Evolutionary conservation across 2,888 invertebrate species (phyloP).

Genomic region (Dasypogon diadema): DNA sequence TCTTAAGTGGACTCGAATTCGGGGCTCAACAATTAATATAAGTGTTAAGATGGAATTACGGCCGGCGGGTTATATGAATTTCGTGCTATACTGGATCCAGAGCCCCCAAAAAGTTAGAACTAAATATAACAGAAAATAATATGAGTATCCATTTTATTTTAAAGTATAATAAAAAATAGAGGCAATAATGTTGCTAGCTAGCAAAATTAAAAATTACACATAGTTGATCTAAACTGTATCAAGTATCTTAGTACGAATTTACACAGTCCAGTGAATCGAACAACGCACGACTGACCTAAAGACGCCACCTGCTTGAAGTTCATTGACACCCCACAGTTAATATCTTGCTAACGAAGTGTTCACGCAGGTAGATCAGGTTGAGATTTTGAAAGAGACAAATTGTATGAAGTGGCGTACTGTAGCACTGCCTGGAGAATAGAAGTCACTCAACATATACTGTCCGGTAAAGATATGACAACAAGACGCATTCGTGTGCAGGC

Average conservation of each 20-base stretch:
- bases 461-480: background rate
- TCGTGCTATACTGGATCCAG: too few relatives aligned
- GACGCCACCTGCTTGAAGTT: conserved; percentile 40
- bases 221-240: too few relatives aligned
- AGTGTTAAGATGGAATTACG: too few relatives aligned
- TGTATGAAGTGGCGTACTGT: background rate
- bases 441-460: background rate
- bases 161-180: too few relatives aligned
- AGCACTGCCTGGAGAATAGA: background rate
- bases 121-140: too few relatives aligned
- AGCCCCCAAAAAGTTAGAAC: too few relatives aligned
- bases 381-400: conserved; percentile 23
- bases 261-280: conserved; percentile 15
- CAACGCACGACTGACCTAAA: conserved; percentile 40
- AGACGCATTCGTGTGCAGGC: conserved; percentile 4
- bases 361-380: background rate
- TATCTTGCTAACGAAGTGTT: conserved; percentile 20
- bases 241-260: background rate
- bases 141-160: too few relatives aligned
- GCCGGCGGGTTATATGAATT: too few relatives aligned
- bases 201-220: too few relatives aligned
- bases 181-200: too few relatives aligned
- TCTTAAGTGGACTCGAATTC: too few relatives aligned
- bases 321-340: conserved; percentile 30
- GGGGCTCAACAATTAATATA: too few relatives aligned